These are phyloP conservation scores for Dione juno DNA, from an alignment of 2,888 invertebrate species.

Conservation along the genomic window DNA sequence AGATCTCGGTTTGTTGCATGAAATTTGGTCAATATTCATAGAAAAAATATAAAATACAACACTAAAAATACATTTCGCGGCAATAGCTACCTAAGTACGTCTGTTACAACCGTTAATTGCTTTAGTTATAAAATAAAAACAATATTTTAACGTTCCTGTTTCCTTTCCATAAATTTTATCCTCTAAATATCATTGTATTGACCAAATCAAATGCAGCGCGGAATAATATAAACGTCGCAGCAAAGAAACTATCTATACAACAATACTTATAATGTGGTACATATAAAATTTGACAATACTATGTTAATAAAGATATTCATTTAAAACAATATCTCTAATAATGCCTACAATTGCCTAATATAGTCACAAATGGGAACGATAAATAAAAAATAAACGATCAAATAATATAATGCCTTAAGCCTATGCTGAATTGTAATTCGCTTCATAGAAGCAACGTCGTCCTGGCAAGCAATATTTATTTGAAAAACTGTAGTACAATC, in stretches of 20 bases:
- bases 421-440: conserved; percentile 52
- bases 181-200: conserved; percentile 19
- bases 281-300: conserved; percentile 59
- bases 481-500: conserved; percentile 65
- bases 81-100: conserved; percentile 25
- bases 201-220: conserved; percentile 39
- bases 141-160: background rate
- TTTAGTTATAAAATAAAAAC: conserved; percentile 14
- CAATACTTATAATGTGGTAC: conserved; percentile 54
- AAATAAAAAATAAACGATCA: conserved; percentile 60
- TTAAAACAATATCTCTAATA: conserved; percentile 65
- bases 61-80: conserved; percentile 19
- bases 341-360: conserved; percentile 68
- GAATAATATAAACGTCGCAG: conserved; percentile 46
- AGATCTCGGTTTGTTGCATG: conserved; percentile 61
- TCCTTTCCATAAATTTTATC: background rate
- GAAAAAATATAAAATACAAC: conserved; percentile 24
- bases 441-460: conserved; percentile 77
- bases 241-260: conserved; percentile 62
- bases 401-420: conserved; percentile 54
- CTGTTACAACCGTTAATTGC: conserved; percentile 17
- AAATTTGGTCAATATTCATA: conserved; percentile 32
- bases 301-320: conserved; percentile 57
- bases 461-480: conserved; percentile 62
- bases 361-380: conserved; percentile 59